Percentiles rank a stretch among this genome's conserved stretches.
These are phyloP conservation scores for Arenaria interpres DNA, from an alignment of 2,113 vertebrate genomes.

Conservation along the genomic window DNA sequence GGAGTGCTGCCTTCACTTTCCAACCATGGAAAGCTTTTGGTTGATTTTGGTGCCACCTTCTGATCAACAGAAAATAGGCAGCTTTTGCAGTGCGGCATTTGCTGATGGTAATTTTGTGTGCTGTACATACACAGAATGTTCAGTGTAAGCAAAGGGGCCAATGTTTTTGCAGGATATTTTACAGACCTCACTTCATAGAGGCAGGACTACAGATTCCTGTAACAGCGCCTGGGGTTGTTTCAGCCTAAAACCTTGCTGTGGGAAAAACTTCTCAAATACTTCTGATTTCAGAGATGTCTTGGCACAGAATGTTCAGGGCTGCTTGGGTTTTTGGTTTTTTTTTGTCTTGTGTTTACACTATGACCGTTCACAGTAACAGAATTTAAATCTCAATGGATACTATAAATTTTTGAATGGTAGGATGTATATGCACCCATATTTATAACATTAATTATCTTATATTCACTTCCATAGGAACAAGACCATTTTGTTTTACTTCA, in stretches of 20 bases:
- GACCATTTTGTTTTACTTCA: conserved; percentile 95
- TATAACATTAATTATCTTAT: not conserved
- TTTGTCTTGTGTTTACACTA: not conserved
- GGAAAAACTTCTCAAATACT: not conserved
- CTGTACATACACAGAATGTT: not conserved
- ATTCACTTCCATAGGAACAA: conserved; percentile 86
- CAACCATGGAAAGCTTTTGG: not conserved
- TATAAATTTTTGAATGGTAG: not conserved
- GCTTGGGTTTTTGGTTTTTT: not conserved
- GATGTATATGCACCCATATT: not conserved
- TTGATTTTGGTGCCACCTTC: conserved; percentile 74
- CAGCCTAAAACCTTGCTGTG: not conserved
- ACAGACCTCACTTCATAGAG: not conserved
- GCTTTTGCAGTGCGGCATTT: not conserved
- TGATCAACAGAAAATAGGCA: conserved; percentile 55
- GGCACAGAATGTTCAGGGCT: not conserved
- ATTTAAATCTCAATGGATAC: not conserved
- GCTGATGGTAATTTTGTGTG: not conserved
- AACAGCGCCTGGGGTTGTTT: not conserved
- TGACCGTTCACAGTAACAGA: not conserved
- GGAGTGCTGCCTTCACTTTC: not conserved
- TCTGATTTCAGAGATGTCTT: not conserved
- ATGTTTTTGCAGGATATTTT: not conserved
- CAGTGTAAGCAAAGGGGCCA: not conserved
- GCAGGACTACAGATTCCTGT: not conserved